These are phyloP conservation scores for Aplodontia rufa DNA, from an alignment of 2,113 vertebrate species.

Conservation along the genomic window DNA sequence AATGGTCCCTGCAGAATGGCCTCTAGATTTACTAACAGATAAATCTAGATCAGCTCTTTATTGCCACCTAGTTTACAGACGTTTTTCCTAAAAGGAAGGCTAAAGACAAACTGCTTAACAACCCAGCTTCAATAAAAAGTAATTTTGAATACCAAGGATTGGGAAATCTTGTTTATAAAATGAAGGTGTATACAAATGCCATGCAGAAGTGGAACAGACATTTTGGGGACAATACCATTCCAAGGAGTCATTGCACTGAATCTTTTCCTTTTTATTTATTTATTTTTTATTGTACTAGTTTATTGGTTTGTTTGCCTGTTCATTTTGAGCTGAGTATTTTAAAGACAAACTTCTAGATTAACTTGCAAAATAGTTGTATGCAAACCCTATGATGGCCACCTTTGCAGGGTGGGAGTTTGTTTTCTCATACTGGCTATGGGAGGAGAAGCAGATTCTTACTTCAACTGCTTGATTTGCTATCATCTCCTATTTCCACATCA, in stretches of 20 bases:
- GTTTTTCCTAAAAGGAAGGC: not conserved
- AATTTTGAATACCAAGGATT: not conserved
- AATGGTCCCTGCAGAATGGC: not conserved
- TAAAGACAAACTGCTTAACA: not conserved
- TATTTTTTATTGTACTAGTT: not conserved
- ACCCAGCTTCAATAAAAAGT: not conserved
- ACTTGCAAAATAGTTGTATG: not conserved
- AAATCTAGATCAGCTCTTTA: not conserved
- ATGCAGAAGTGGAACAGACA: not conserved
- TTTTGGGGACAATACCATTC: not conserved
- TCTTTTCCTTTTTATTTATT: not conserved
- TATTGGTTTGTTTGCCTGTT: not conserved
- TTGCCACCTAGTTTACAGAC: not conserved
- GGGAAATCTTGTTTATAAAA: not conserved
- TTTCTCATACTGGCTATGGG: not conserved
- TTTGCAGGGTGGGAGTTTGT: rapidly evolving
- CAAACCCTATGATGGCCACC: not conserved
- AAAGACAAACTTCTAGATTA: not conserved
- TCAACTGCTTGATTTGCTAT: not conserved
- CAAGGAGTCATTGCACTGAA: rapidly evolving
- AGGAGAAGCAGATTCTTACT: not conserved
- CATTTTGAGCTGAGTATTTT: not conserved
- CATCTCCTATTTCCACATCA: not conserved
- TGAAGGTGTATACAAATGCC: not conserved
- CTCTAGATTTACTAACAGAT: not conserved